Base-by-base conservation (phyloP, 2,797 vertebrate species). In the Geranospiza caerulescens region DNA sequence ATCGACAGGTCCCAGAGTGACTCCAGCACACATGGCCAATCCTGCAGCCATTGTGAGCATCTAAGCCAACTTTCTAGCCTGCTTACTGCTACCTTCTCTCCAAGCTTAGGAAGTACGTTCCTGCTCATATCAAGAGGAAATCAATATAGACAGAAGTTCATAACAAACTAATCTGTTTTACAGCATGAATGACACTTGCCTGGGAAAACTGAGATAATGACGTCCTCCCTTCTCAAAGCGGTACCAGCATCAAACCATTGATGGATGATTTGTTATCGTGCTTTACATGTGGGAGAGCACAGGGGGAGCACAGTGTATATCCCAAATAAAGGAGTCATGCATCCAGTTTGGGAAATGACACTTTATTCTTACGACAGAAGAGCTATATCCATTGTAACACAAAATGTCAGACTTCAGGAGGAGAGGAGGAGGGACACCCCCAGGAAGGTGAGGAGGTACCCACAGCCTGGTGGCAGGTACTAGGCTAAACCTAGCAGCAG, bases 291-390 rank as follows among this genome's bases (percentile, higher is more conserved):
- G 42, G 40, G 47, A 74, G 5, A 55, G 55, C 38, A 47, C 12
- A 42, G 25, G 12, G 7, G 36, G 47, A 29, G 29, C 53, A 52
- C 42, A 20, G 44, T 2, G 15, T 21, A 12, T 15, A 64, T 8
- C 55, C 79, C 62, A 52, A 74, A 63, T n/a, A 81, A 90, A 91
- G 83, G 22, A 93, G 25, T 21, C 81, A 7, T 6, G 22, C 75
- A 38, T 12, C 12, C 31, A 68, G 56, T 42, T 60, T 45, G 53
- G 17, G 48, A 82, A 96, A 64, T 17, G 27, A 96, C 29, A 36
- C 50, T 97, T 97, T 97, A 97, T 97, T 98, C n/a, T 82, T 58
- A 66, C 0, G 17, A 74, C 2, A 92, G 53, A 84, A 94, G 76
- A 92, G 12, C 33, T 33, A 66, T 11, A 72, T 20, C 68, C 78